Base-by-base conservation (phyloP, 2,113 vertebrate genomes). In the Pipa parva region DNA sequence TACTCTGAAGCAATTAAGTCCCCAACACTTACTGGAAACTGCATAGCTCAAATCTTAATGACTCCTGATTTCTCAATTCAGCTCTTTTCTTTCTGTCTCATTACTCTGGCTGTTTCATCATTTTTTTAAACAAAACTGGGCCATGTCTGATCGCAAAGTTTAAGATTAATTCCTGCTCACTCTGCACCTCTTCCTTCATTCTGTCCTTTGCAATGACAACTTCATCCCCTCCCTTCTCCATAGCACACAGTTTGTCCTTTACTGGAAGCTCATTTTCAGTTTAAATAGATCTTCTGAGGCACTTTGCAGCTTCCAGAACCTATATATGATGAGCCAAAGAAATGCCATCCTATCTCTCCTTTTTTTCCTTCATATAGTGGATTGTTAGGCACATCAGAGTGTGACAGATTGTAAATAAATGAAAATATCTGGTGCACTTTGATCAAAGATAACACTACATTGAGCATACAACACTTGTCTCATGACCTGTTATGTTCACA, bases 101-200 rank as follows among this genome's bases (percentile, higher is more conserved):
- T 55, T 42, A 48, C 55, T 61, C 29, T 22, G 25, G 50, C 31
- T 24, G 26, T 51, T 50, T 70, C 58, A 70, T 54, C 58, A 54
- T 70, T 45, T 61, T 70, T 66, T 65, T 18, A 55, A 39, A 60
- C 59, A 68, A 61, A 70, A 70, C 66, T 61, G 66, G 66, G 66
- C 57, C 66, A 70, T 45, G 33, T 70, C 66, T 70, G 58, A 61
- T 61, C 57, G 60, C n/a, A 22, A 61, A 29, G 57, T 70, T 31
- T 61, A 70, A 70, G 66, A 70, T 70, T 70, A 70, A 70, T 70
- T 70, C 57, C 25, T 70, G 58, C 66, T 61, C 66, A 54, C 66
- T 60, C 66, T 70, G 66, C 66, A 61, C 29, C 25, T 31, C 57
- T 61, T 60, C 31, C 24, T 70, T 69, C 57, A 59, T 61, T 70